phyloP scores from a whole-genome alignment of 2,888 invertebrate species.

The Nephrotoma flavescens region DNA sequence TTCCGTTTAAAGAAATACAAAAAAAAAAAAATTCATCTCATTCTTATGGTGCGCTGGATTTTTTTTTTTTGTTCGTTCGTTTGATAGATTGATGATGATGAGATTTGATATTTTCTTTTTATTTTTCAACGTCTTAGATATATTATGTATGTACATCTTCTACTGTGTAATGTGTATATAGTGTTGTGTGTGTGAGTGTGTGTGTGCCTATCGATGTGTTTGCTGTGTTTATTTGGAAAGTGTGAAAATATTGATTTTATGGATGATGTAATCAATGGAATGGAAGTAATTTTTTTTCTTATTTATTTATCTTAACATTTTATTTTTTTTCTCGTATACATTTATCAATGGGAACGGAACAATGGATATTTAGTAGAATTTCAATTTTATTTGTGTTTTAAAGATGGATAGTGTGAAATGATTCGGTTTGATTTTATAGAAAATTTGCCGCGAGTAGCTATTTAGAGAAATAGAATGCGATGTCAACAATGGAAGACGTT shows the following conservation, averaged over 20 bases:
- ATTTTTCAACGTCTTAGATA: background rate
- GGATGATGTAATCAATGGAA: background rate
- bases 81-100: background rate
- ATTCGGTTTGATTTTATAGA: background rate
- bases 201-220: background rate
- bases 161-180: background rate
- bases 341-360: background rate
- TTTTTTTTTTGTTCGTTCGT: background rate
- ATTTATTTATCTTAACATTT: background rate
- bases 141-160: background rate
- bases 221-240: background rate
- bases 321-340: background rate
- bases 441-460: background rate
- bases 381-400: background rate
- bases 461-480: background rate
- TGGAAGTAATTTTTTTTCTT: background rate
- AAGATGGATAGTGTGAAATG: background rate
- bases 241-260: background rate
- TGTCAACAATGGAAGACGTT: background rate
- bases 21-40: background rate
- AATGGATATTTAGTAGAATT: background rate
- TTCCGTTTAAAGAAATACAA: background rate
- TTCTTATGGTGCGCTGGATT: background rate
- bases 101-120: background rate
- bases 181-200: background rate